phyloP scores from a whole-genome alignment of 2,888 invertebrate species.

The Bhutanitis thaidina region DNA sequence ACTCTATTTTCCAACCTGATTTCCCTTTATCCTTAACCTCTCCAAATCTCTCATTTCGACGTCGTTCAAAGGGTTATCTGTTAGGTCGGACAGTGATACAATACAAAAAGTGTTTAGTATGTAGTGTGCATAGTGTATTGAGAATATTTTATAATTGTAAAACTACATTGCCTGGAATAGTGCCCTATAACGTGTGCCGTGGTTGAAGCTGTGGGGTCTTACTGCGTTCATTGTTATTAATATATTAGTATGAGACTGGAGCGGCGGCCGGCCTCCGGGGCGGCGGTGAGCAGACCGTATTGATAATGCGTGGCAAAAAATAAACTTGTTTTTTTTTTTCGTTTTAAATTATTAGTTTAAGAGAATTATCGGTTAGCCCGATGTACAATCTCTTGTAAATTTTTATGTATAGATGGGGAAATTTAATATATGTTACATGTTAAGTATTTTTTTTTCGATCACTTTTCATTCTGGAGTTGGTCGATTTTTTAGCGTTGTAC shows the following conservation, averaged over 20 bases:
- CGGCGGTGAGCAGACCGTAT: slow-evolving; percentile 30
- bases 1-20: not conserved
- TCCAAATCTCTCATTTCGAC: slow-evolving; percentile 28
- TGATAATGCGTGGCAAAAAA: slow-evolving; percentile 21
- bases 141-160: slow-evolving; percentile 38
- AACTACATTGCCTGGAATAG: slow-evolving; percentile 62
- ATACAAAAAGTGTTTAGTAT: slow-evolving; percentile 54
- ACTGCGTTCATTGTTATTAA: slow-evolving; percentile 32
- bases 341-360: slow-evolving; percentile 58
- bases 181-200: slow-evolving; percentile 68
- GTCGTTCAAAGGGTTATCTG: slow-evolving; percentile 35
- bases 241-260: slow-evolving; percentile 26
- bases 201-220: slow-evolving; percentile 44
- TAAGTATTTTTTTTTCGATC: slow-evolving; percentile 52
- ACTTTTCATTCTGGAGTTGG: slow-evolving; percentile 38
- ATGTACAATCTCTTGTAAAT: slow-evolving; percentile 75
- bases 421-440: slow-evolving; percentile 72
- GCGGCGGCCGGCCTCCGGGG: slow-evolving; percentile 32
- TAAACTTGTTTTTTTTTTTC: slow-evolving; percentile 37
- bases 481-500: slow-evolving; percentile 43
- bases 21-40: not conserved
- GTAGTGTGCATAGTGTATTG: slow-evolving; percentile 45
- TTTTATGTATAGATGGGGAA: slow-evolving; percentile 75
- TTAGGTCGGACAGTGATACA: slow-evolving; percentile 57
- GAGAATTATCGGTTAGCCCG: slow-evolving; percentile 45